Percentiles rank a stretch among this genome's conserved stretches.
These are phyloP conservation scores for Riptortus pedestris DNA, from an alignment of 1,140 invertebrate genomes.

Conservation along the genomic window DNA sequence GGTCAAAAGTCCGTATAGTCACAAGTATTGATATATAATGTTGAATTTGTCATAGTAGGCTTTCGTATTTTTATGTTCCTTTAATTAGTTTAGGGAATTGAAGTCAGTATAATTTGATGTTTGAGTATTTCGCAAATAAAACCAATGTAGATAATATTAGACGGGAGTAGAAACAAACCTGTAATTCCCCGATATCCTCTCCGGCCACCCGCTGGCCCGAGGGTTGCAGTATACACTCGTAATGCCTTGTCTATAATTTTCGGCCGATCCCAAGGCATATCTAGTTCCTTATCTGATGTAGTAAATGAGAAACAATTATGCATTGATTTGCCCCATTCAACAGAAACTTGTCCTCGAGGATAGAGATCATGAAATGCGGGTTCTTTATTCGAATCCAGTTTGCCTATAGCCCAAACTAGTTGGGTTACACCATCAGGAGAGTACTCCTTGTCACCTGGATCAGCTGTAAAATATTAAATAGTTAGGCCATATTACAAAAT, in stretches of 20 bases:
- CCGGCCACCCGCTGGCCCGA: constrained; percentile 70
- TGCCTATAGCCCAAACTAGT: constrained; percentile 77
- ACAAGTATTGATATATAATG: too few relatives aligned
- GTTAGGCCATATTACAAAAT: background rate
- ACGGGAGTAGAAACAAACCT: too few relatives aligned
- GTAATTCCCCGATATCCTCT: constrained; percentile 68
- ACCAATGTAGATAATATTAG: too few relatives aligned
- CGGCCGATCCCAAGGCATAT: constrained; percentile 59
- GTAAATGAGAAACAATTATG: constrained; percentile 63
- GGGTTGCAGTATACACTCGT: constrained; percentile 58
- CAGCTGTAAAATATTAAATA: constrained; percentile 43
- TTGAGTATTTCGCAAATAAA: too few relatives aligned
- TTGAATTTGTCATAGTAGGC: too few relatives aligned
- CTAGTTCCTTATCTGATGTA: constrained; percentile 36
- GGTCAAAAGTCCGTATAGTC: too few relatives aligned
- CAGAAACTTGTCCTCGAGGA: constrained; percentile 53
- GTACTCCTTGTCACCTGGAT: constrained; percentile 66
- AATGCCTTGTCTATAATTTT: constrained; percentile 68
- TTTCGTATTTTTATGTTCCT: too few relatives aligned
- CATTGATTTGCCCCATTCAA: constrained; percentile 51
- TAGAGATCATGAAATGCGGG: constrained; percentile 76
- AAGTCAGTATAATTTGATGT: too few relatives aligned
- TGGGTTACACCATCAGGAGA: constrained; percentile 51
- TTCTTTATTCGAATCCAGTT: constrained; percentile 62
- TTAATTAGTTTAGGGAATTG: too few relatives aligned